Percentiles rank a stretch among this genome's conserved stretches.
Conservation (phyloP, 2,113 vertebrate genomes). For the Bostrychus sinensis region DNA sequence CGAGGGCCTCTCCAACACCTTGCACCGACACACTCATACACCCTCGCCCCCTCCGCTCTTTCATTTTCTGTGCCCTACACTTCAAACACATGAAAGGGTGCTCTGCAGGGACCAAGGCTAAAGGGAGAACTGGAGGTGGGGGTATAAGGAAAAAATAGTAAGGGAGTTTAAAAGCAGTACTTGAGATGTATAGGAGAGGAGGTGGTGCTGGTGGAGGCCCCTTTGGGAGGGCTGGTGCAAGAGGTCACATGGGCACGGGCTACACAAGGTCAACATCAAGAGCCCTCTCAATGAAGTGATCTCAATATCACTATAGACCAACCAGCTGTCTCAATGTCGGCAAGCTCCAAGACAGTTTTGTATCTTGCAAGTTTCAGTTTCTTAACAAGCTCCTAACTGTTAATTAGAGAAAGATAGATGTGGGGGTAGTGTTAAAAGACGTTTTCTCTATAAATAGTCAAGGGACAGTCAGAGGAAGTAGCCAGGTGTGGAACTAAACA, state of each 20-base stretch:
- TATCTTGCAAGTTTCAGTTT: conserved; percentile 25
- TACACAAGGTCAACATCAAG: conserved; percentile 76
- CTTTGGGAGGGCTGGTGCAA: conserved; percentile 12
- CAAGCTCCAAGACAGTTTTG: conserved; percentile 13
- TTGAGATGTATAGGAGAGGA: conserved; percentile 49
- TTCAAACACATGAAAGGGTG: conserved; percentile 86
- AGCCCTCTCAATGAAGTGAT: conserved; percentile 58
- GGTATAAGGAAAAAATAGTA: conserved; percentile 40
- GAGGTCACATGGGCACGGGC: conserved; percentile 45
- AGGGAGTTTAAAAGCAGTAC: conserved; percentile 65
- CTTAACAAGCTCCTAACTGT: conserved; percentile 40
- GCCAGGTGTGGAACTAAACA: conserved; percentile 48
- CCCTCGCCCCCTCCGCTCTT: conserved; percentile 72
- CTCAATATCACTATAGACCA: conserved; percentile 55
- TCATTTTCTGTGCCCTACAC: conserved; percentile 81
- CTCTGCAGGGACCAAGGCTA: conserved; percentile 79
- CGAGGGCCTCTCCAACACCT: conserved; percentile 66
- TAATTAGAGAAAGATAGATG: conserved; percentile 38
- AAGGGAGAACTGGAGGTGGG: conserved; percentile 66
- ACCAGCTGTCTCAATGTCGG: conserved; percentile 45
- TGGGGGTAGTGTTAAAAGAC: conserved; percentile 8
- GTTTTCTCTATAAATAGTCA: conserved; percentile 29
- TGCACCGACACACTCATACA: conserved; percentile 50
- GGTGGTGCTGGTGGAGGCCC: conserved; percentile 15
- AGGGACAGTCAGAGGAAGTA: conserved; percentile 20